phyloP scores from a whole-genome alignment of 2,797 vertebrate genomes.

The Paedocypris micromegethes region DNA sequence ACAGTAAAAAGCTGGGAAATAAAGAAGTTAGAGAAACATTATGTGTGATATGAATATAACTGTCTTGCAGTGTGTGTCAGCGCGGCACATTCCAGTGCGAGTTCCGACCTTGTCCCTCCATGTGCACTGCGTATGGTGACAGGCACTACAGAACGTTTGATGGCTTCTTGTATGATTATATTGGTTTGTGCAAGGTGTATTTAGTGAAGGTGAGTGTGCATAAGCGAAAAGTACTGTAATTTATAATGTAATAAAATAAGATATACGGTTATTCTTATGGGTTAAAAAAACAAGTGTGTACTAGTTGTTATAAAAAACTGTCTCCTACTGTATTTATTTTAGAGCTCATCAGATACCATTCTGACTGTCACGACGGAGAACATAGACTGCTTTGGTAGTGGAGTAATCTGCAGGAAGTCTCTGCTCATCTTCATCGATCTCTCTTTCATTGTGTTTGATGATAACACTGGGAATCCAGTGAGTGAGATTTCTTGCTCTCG shows the following conservation, averaged over 20 bases:
- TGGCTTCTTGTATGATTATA: constrained; percentile 86
- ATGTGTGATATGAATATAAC: constrained; percentile 24
- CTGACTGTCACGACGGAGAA: constrained; percentile 82
- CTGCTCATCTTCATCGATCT: constrained; percentile 76
- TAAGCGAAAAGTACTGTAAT: too few species aligned
- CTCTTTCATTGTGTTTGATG: constrained; percentile 79
- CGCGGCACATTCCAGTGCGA: constrained; percentile 84
- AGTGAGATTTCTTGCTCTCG: constrained; percentile 46
- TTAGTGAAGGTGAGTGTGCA: constrained; percentile 80
- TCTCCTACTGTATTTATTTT: constrained; percentile 33
- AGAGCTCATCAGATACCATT: constrained; percentile 75
- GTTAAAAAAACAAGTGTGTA: not conserved
- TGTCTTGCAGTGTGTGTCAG: constrained; percentile 78
- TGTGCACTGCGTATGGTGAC: constrained; percentile 88
- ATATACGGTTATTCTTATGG: not conserved
- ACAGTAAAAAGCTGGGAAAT: not conserved
- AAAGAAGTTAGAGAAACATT: not conserved
- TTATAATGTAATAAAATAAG: not conserved
- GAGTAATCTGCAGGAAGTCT: constrained; percentile 85
- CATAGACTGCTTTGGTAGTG: constrained; percentile 83
- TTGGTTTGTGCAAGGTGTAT: constrained; percentile 86
- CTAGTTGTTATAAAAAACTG: not conserved
- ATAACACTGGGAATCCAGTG: constrained; percentile 85
- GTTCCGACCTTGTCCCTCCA: constrained; percentile 84
- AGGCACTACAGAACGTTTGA: constrained; percentile 94